Evolutionary conservation across 2,113 vertebrate genomes (phyloP), one percentile per base, ranked within the genome.

Genomic region (Apaloderma vittatum): DNA sequence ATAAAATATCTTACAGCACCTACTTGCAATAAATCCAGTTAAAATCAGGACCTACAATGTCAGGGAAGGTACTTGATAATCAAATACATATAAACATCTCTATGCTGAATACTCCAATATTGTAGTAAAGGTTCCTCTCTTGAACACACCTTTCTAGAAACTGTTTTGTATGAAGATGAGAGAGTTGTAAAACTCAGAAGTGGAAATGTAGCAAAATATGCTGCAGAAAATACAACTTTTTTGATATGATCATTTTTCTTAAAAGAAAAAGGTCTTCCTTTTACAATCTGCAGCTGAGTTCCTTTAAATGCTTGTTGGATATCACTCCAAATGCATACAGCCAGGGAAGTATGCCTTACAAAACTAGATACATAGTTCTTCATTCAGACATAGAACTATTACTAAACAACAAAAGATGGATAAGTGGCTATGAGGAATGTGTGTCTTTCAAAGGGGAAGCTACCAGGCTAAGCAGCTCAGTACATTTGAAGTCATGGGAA

Each of bases 331-430:
- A 93, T 1, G 2, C 27, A 48, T 6, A 84, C 6, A 68, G 29
- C 40, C 68, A 75, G 37, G 71, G 55, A 84, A 86, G 22, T 12
- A 68, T 4, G 23, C 37, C 37, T 74, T 61, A 43, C 24, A 77
- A 77, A 78, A 67, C 19, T 2, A 85, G 55, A 61, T 75, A 68
- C 11, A 27, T 46, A 88, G 29, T 89, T 93, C 73, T 85, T 75
- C 21, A n/a, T 82, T 93, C 81, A 79, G 45, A 68, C 74, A 37
- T 20, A 32, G 36, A 94, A 74, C 37, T 74, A 48, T 24, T 88
- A n/a, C 74, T 88, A 91, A 92, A 68, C 46, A 79, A 68, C 57
- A 70, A 68, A 93, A 88, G 66, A 87, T 81, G 76, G 73, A 59
- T 89, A 77, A 78, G 21, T 36, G 81, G 40, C 87, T 90, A 23